phyloP scores from a whole-genome alignment of 2,888 invertebrate species.

The Laothoe populi region DNA sequence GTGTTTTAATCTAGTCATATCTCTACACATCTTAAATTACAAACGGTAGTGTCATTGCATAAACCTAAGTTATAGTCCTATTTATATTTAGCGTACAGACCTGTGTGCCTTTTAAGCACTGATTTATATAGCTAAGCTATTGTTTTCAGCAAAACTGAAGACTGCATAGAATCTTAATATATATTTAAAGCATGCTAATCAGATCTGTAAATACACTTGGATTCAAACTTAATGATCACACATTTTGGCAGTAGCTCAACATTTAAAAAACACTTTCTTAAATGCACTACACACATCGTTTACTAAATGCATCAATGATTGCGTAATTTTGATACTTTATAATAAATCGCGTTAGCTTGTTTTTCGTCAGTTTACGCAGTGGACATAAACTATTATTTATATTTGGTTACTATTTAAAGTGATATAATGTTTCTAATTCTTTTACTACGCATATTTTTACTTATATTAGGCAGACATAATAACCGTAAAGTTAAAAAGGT shows the following conservation, averaged over 20 bases:
- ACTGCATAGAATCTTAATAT: constrained; percentile 9
- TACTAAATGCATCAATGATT: constrained; percentile 16
- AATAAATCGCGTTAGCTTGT: not conserved
- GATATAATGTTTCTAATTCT: no score
- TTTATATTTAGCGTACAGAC: no score
- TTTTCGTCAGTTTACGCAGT: constrained; percentile 26
- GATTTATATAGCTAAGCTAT: not conserved
- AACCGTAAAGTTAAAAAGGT: not conserved
- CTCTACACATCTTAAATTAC: no score
- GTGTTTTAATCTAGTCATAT: no score
- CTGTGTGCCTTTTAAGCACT: not conserved
- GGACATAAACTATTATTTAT: constrained; percentile 17
- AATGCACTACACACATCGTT: constrained; percentile 4
- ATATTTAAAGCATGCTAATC: constrained; percentile 8
- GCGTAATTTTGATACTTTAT: constrained; percentile 4
- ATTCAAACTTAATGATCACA: not conserved
- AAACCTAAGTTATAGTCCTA: not conserved
- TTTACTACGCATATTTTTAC: no score
- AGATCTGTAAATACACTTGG: not conserved
- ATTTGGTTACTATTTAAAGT: not conserved
- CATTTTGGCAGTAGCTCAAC: constrained; percentile 13
- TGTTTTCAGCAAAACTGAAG: not conserved
- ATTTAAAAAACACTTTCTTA: constrained; percentile 14
- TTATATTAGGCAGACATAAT: no score
- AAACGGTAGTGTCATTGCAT: no score